Evolutionary conservation across 2,797 vertebrate genomes (phyloP).

Genomic region (Thaleichthys pacificus): DNA sequence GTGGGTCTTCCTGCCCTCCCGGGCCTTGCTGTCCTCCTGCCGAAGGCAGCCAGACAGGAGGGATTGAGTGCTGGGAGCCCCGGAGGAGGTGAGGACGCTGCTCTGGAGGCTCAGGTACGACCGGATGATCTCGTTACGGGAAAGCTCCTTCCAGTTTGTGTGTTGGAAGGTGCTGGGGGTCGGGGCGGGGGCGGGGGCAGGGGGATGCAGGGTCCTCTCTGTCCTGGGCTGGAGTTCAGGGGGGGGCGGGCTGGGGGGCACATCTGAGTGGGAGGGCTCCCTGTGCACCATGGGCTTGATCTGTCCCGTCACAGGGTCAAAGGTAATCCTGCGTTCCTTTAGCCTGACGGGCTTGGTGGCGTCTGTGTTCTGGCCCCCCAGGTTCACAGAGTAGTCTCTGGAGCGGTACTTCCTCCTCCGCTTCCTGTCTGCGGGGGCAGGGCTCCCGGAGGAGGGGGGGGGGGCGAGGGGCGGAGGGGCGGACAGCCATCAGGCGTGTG

Average conservation of each 20-base stretch:
- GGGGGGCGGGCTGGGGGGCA: constrained; percentile 56
- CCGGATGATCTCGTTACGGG: constrained; percentile 96
- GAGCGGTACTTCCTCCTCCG: constrained; percentile 92
- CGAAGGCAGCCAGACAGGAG: constrained; percentile 98
- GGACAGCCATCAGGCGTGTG: constrained; percentile 49
- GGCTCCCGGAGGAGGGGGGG: constrained; percentile 61
- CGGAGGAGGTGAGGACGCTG: constrained; percentile 95
- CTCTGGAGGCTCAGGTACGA: constrained; percentile 98
- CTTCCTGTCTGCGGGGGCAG: constrained; percentile 82
- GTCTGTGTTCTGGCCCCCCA: constrained; percentile 88
- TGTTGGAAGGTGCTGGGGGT: constrained; percentile 93
- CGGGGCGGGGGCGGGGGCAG: constrained; percentile 63
- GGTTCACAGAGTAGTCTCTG: constrained; percentile 89
- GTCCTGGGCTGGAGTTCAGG: constrained; percentile 81
- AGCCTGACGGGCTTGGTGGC: constrained; percentile 91
- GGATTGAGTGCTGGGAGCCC: constrained; percentile 93
- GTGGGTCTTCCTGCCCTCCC: constrained; percentile 82
- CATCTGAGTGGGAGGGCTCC: constrained; percentile 86
- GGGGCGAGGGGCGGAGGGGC: constrained; percentile 47
- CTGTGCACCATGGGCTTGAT: constrained; percentile 93
- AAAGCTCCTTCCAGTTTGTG: constrained; percentile 99
- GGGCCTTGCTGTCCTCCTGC: constrained; percentile 89
- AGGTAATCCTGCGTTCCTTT: constrained; percentile 97
- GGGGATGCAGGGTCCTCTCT: constrained; percentile 69
- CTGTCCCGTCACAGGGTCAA: constrained; percentile 96